Conservation (phyloP, 1,140 invertebrate genomes). For the Lepidotrigona ventralis region DNA sequence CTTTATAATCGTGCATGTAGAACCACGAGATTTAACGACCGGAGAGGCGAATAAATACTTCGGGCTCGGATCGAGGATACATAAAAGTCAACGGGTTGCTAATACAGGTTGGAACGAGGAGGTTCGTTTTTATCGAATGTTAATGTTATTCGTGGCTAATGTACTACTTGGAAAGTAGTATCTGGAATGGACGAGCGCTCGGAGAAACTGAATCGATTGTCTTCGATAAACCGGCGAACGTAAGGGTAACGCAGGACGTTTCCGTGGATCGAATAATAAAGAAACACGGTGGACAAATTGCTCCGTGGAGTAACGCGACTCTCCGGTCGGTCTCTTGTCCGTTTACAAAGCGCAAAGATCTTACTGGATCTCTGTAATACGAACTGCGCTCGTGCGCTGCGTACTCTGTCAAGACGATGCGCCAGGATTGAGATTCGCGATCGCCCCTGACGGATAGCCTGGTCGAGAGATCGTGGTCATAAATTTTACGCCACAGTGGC, state of each 20-base stretch:
- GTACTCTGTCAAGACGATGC: conserved; percentile 46
- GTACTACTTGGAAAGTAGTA: not conserved
- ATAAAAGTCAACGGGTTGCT: not conserved
- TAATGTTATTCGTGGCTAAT: conserved; percentile 1
- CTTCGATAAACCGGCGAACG: not conserved
- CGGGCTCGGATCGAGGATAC: not conserved
- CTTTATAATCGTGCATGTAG: not conserved
- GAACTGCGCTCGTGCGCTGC: conserved; percentile 34
- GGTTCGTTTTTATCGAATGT: not conserved
- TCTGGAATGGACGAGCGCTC: not conserved
- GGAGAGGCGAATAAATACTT: not conserved
- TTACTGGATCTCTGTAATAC: conserved; percentile 56
- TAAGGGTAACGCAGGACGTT: conserved; percentile 1
- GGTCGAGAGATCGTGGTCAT: conserved; percentile 58
- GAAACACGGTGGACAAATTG: conserved; percentile 48
- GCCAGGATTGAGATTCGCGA: conserved; percentile 64
- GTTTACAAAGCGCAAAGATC: conserved; percentile 55
- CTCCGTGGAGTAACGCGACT: conserved; percentile 6
- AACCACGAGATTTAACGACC: not conserved
- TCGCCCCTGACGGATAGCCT: conserved; percentile 60
- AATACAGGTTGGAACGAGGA: not conserved
- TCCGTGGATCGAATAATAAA: conserved; percentile 28
- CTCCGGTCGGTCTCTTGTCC: conserved; percentile 1
- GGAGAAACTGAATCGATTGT: not conserved
- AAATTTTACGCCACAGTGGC: conserved; percentile 54